Base-by-base conservation (phyloP, 1,140 invertebrate genomes). In the Listronotus bonariensis region DNA sequence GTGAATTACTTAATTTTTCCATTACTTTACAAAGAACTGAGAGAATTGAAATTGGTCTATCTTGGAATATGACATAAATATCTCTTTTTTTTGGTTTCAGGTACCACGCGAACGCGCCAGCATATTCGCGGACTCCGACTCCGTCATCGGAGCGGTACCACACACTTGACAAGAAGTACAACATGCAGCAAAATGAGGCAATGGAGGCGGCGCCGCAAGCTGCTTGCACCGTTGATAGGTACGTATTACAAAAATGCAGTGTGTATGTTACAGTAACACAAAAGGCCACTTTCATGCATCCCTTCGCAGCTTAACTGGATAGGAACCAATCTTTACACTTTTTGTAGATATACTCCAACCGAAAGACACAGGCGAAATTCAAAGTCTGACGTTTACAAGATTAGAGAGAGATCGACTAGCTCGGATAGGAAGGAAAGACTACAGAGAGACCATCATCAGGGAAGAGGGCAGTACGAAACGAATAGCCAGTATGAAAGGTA, bases 311-410 rank as follows among this genome's bases (percentile, higher is more conserved):
- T 34, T 38, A 51, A 51, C n/a, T 26, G 42, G 3, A 45, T 46
- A 11, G 17, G 14, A n/a, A n/a, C n/a, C n/a, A n/a, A 17, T 40
- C 42, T 20, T 34, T 36, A 15, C n/a, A 6, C 9, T 18, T 7
- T 10, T 36, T 53, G 9, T 32, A 66, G 64, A 51, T 67, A 67
- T 54, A 71, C 73, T 34, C 70, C 72, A 40, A 72, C 70, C 36
- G 73, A 72, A 52, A 42, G 68, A 31, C 69, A 72, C 42, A 65
- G 66, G 46, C 67, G 68, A 9, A 59, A 54, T 15, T 74, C 73
- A 9, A 74, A 73, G 59, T 71, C 73, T 26, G 74, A 74, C 40
- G 56, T 70, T 43, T 71, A 74, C 65, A 77, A 73, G 54, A 72
- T 70, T 41, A 72, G 71, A 49, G 74, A 76, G 48, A 61, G 74